A percentile compares a stretch with the other conserved stretches of the same genome.
These are phyloP conservation scores for Clavelina lepadiformis DNA, from an alignment of 23 tunicate genomes.

Conservation along the genomic window DNA sequence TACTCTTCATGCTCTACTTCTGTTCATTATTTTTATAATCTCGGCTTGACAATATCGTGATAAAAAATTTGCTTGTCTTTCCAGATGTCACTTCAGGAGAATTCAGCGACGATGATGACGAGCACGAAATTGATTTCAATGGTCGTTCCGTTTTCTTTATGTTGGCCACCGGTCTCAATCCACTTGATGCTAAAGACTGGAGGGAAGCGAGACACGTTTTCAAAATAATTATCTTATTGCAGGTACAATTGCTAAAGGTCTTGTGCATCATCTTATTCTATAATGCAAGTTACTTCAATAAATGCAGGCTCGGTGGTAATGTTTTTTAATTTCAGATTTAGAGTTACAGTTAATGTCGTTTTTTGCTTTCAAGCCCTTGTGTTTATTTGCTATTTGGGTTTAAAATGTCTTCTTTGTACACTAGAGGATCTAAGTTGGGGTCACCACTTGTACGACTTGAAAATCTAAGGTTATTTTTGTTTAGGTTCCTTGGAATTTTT, in stretches of 20 bases:
- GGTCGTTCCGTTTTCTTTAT: constrained; percentile 10
- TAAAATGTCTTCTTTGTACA: neutral
- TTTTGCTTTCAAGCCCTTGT: neutral
- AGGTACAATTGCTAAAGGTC: no score
- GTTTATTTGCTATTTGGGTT: neutral
- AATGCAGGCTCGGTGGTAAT: no score
- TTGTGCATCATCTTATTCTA: no score
- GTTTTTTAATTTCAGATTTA: no score
- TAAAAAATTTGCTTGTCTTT: no score
- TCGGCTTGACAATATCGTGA: no score
- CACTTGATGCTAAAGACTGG: constrained; percentile 28
- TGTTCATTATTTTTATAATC: no score
- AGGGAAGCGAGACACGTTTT: constrained; percentile 10
- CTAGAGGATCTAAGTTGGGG: neutral
- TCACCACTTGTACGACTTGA: neutral
- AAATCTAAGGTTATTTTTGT: neutral
- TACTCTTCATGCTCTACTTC: no score
- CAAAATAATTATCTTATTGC: constrained; percentile 17
- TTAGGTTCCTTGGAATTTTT: constrained; percentile 60
- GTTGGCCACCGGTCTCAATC: constrained; percentile 28
- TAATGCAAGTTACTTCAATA: no score
- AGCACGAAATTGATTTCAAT: constrained; percentile 1
- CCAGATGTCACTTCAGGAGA: neutral
- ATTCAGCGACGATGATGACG: constrained; percentile 6
- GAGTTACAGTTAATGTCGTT: no score